Conservation (phyloP, 2,113 vertebrate genomes). For the Cavia aperea region DNA sequence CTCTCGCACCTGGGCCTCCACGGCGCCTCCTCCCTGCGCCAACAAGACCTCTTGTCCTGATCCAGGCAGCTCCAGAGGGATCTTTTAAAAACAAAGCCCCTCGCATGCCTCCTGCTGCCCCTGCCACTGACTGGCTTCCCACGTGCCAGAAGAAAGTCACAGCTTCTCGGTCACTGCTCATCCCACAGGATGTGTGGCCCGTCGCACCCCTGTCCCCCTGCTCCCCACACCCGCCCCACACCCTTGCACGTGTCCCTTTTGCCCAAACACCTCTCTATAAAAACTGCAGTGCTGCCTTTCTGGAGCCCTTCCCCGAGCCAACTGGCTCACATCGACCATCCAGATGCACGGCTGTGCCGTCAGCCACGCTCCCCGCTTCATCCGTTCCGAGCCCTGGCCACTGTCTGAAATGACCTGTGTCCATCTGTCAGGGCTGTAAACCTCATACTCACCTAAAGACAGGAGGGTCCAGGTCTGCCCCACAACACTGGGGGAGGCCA, state of each 20-base stretch:
- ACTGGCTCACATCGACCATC: neutral
- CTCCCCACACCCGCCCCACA: neutral
- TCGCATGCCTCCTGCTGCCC: neutral
- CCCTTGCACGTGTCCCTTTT: neutral
- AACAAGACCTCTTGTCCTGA: neutral
- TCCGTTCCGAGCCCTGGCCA: neutral
- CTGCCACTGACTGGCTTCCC: neutral
- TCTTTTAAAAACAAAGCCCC: neutral
- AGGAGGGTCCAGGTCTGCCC: neutral
- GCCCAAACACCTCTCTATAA: neutral
- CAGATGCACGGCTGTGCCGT: rapidly evolving
- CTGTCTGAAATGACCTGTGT: neutral
- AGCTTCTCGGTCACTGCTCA: neutral
- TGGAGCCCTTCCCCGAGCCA: too few relatives aligned
- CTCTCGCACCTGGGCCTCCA: neutral
- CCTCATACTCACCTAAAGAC: rapidly evolving
- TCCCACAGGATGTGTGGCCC: neutral
- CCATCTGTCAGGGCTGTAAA: neutral
- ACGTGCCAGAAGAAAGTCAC: rapidly evolving
- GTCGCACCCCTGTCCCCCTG: rapidly evolving
- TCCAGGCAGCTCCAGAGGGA: neutral
- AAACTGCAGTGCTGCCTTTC: neutral
- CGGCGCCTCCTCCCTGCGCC: neutral
- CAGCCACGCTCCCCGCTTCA: neutral
- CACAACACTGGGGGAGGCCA: rapidly evolving